Evolutionary conservation across 2,888 invertebrate species (phyloP), one percentile per base, ranked within the genome.

Genomic region (Stenichneumon culpator): DNA sequence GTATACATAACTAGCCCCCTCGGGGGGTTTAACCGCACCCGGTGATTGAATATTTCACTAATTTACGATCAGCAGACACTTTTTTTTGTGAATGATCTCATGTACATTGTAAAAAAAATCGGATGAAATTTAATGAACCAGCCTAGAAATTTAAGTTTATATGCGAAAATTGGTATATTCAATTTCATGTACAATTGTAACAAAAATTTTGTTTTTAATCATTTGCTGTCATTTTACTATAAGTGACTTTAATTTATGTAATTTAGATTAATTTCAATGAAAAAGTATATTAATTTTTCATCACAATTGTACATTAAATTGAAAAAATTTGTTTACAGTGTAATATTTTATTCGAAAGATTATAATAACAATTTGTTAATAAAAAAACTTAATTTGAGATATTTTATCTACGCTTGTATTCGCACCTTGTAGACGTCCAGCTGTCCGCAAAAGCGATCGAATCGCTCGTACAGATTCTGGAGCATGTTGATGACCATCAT

Each of bases 401-500:
- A 57, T 22, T 57, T 57, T 19, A 32, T 36, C 19, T 28, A 19
- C 9, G 25, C 5, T 63, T 28, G 19, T 50, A 63, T 60, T 65
- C 60, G 90, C 94, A 97, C 99, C 97, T 99, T 99, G 94, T 99
- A 99, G 36, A 99, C 98, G 93, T 99, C 99, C 60, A 99, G 96
- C 89, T 97, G 97, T 87, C 98, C 99, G 92, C 99, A 99, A 94
- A 97, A 98, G 63, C 97, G 96, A 93, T 99, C 99, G 91, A 99
- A 99, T 90, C 98, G 97, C 92, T 98, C 98, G 95, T 99, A 99
- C 69, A 99, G 95, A 89, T 97, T 97, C 93, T 98, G 98, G 70
- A 99, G 95, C 98, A 99, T 99, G 90, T 97, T 98, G 91, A 99
- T 98, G 67, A 98, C 98, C 97, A 98, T 98, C 96, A 99, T 97